Evolutionary conservation across 2,113 vertebrate genomes (phyloP).

Genomic region (Nesoenas mayeri): DNA sequence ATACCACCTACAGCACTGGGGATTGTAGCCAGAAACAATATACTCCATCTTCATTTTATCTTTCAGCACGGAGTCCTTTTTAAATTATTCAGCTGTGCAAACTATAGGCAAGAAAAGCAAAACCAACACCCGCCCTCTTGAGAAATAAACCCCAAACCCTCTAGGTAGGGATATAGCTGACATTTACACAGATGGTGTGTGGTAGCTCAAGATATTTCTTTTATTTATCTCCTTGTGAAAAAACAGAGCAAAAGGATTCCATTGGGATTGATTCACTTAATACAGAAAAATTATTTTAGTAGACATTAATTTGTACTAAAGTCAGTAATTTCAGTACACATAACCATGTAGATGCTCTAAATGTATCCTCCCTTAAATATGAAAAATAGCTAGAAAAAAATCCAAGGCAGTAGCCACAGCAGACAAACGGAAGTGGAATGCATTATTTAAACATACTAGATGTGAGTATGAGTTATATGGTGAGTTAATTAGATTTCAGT

Average conservation of each 20-base stretch:
- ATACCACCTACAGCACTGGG: conserved; percentile 32
- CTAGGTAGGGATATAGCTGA: conserved; percentile 29
- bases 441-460: not conserved
- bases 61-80: conserved; percentile 41
- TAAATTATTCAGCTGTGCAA: conserved; percentile 65
- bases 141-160: conserved; percentile 42
- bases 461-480: not conserved
- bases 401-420: not conserved
- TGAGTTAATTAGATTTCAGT: not conserved
- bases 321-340: not conserved
- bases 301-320: not conserved
- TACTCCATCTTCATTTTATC: conserved; percentile 60
- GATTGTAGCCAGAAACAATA: conserved; percentile 54
- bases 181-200: conserved; percentile 51
- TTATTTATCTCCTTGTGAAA: conserved; percentile 9
- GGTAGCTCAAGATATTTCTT: conserved; percentile 18
- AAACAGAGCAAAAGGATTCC: not conserved
- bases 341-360: not conserved
- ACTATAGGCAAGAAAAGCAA: conserved; percentile 56
- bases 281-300: not conserved
- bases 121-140: conserved; percentile 32
- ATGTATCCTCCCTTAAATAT: not conserved
- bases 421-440: not conserved
- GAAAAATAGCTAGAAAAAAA: not conserved
- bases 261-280: not conserved